These are phyloP conservation scores for Indri indri DNA, from an alignment of 2,113 vertebrate genomes.

Conservation along the genomic window DNA sequence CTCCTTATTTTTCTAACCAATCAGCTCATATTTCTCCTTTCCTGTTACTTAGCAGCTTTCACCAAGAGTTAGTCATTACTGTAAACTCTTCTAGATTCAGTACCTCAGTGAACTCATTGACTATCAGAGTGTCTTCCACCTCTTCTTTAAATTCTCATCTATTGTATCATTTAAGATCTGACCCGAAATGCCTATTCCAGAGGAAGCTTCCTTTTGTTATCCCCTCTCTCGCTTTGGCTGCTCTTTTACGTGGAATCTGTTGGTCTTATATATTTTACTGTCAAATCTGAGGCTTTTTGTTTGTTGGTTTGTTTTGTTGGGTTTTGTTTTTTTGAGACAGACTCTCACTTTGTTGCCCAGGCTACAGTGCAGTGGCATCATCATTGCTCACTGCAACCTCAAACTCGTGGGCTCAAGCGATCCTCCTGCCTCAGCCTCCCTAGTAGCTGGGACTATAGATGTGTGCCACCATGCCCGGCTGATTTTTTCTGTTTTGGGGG, in stretches of 20 bases:
- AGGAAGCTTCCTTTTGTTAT: background rate
- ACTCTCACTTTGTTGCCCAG: too few relatives aligned
- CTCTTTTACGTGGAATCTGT: background rate
- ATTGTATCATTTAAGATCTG: background rate
- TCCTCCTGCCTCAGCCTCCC: background rate
- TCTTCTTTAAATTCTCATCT: background rate
- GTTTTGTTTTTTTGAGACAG: too few relatives aligned
- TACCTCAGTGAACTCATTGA: background rate
- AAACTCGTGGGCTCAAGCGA: background rate
- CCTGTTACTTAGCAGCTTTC: constrained; percentile 10
- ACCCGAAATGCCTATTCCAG: background rate
- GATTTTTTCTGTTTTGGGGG: too few relatives aligned
- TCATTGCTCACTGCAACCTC: background rate
- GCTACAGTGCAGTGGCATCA: too few relatives aligned
- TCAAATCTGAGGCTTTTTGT: background rate
- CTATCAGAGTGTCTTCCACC: background rate
- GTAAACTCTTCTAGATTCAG: background rate
- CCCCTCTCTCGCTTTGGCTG: background rate
- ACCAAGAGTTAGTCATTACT: background rate
- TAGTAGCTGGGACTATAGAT: too few relatives aligned
- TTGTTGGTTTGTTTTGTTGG: too few relatives aligned
- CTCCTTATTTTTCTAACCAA: background rate
- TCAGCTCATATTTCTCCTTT: constrained; percentile 16
- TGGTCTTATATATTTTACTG: constrained; percentile 18
- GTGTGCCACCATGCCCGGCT: too few relatives aligned